phyloP scores from a whole-genome alignment of 2,113 vertebrate species.

The Tonatia bakeri region DNA sequence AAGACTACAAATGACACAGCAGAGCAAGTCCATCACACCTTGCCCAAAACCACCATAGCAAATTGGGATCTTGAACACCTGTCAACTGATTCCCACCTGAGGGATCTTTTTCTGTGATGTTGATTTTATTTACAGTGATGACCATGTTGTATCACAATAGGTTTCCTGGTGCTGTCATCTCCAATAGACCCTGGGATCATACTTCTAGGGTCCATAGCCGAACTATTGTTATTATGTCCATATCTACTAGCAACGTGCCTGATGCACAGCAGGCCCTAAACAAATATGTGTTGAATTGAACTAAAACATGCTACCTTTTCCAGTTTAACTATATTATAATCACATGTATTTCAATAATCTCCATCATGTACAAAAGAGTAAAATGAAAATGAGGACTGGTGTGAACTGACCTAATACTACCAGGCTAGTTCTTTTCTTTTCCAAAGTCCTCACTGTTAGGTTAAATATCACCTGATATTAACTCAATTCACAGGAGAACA shows the following conservation, averaged over 20 bases:
- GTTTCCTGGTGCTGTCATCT: neutral
- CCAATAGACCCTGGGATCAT: neutral
- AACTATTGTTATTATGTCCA: neutral
- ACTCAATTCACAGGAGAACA: neutral
- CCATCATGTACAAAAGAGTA: neutral
- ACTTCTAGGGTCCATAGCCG: neutral
- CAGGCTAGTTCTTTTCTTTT: neutral
- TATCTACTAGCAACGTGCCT: neutral
- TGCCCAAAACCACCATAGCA: neutral
- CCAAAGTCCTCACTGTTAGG: neutral
- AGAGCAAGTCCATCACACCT: neutral
- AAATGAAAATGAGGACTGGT: neutral
- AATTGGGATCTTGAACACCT: neutral
- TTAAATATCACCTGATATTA: constrained; percentile 19
- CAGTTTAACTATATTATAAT: neutral
- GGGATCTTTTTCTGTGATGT: neutral
- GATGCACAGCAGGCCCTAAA: neutral
- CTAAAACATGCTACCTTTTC: neutral
- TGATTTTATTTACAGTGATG: neutral
- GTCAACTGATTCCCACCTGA: neutral
- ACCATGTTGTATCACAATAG: neutral
- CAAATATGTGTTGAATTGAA: neutral
- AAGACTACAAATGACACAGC: neutral
- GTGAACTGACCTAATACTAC: neutral
- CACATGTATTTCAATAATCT: neutral